Conservation (phyloP, 2,797 vertebrate genomes). For the Galagoides demidoff region DNA sequence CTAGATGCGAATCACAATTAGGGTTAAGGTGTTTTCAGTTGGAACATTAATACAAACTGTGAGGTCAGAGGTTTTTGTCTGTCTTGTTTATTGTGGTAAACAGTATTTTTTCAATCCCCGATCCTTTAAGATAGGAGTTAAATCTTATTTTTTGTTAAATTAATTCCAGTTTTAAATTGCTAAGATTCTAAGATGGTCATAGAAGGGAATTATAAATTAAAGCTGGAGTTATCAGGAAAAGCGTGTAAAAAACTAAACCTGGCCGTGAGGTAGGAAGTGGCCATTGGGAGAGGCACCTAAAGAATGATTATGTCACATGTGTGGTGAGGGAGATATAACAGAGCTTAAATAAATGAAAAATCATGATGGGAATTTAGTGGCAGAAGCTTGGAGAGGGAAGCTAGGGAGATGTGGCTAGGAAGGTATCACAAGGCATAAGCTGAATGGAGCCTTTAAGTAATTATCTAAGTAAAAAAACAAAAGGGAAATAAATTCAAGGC, state of each 20-base stretch:
- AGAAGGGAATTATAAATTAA: background rate
- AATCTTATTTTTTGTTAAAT: background rate
- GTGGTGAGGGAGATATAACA: background rate
- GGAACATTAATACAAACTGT: background rate
- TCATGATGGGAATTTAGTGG: background rate
- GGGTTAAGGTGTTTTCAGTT: background rate
- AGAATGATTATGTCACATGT: background rate
- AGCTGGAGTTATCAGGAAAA: background rate
- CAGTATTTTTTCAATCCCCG: background rate
- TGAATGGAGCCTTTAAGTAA: background rate
- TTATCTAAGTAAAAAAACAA: background rate
- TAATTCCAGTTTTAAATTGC: background rate
- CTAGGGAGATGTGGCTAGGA: background rate
- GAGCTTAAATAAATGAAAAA: conserved; percentile 10
- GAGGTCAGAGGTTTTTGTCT: background rate
- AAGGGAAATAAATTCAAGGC: background rate
- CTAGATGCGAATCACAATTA: background rate
- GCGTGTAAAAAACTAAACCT: background rate
- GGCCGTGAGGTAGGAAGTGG: background rate
- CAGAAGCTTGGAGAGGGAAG: background rate
- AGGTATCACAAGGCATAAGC: background rate
- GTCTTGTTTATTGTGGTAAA: background rate
- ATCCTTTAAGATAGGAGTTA: conserved; percentile 23
- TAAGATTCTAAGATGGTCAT: background rate
- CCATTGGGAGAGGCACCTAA: background rate